These are phyloP conservation scores for Agrochola litura DNA, from an alignment of 2,888 invertebrate species.

Conservation along the genomic window DNA sequence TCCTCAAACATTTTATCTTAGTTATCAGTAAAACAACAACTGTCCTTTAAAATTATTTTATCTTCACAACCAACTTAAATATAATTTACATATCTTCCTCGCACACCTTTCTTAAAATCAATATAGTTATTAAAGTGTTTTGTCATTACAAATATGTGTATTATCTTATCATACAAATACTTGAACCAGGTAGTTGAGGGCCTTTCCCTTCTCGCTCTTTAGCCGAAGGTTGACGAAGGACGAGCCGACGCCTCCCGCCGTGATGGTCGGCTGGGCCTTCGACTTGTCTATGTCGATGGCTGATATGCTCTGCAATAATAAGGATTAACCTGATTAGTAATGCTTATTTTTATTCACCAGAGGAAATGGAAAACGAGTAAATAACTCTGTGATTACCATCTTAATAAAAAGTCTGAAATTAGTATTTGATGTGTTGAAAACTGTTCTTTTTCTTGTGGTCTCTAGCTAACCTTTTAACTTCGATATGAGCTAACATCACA, in stretches of 20 bases:
- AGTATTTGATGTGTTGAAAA: neutral
- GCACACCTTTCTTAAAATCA: neutral
- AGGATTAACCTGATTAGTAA: neutral
- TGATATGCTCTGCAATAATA: conserved; percentile 77
- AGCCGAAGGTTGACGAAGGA: conserved; percentile 81
- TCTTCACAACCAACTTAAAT: neutral
- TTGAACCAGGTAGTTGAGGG: conserved; percentile 75
- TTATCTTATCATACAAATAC: conserved; percentile 67
- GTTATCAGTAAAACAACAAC: conserved; percentile 27
- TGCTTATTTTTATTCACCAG: neutral
- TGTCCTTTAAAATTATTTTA: neutral
- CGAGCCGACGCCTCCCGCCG: conserved; percentile 82
- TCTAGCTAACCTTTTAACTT: neutral
- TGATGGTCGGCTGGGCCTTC: conserved; percentile 75
- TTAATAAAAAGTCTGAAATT: neutral
- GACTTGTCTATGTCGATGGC: conserved; percentile 78
- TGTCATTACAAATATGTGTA: neutral
- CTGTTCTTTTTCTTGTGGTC: neutral
- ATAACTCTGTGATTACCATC: neutral
- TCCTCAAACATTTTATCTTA: conserved; percentile 5
- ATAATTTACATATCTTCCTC: neutral
- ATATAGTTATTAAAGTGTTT: neutral
- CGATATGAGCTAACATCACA: neutral
- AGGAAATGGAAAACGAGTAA: neutral
- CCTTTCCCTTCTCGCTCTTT: conserved; percentile 79